Evolutionary conservation across 2,797 vertebrate species (phyloP).

Genomic region (Emydoidea blandingii): DNA sequence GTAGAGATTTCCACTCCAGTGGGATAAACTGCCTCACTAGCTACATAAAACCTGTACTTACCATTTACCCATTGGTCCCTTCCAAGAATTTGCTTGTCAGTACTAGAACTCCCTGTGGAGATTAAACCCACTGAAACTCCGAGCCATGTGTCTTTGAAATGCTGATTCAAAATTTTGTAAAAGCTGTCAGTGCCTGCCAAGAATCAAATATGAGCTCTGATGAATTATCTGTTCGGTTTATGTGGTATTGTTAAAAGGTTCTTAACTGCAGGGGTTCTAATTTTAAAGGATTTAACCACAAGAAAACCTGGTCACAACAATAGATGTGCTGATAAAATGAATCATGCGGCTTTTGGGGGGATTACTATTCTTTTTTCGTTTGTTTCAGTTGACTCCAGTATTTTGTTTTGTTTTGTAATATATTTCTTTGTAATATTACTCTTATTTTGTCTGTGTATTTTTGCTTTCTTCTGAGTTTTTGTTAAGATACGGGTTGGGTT

Average conservation of each 20-base stretch:
- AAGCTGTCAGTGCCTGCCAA: not conserved
- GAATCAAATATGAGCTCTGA: not conserved
- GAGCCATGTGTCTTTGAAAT: not conserved
- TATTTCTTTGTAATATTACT: not conserved
- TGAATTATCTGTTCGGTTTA: not conserved
- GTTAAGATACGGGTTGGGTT: not conserved
- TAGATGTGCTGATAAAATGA: constrained; percentile 4
- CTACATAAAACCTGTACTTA: not conserved
- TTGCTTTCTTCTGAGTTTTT: not conserved
- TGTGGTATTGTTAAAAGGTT: not conserved
- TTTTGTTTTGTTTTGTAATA: not conserved
- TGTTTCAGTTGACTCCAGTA: not conserved
- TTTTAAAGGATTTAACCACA: not conserved
- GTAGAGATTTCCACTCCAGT: not conserved
- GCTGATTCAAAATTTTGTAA: not conserved
- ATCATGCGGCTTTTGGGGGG: not conserved
- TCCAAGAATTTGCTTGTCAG: constrained; percentile 4
- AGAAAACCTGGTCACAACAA: constrained; percentile 3
- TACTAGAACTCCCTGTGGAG: not conserved
- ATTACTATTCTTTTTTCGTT: not conserved
- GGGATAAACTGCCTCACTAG: accelerated
- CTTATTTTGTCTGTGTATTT: not conserved
- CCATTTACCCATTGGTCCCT: not conserved
- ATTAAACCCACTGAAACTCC: not conserved
- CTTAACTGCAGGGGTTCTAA: not conserved